phyloP scores from a whole-genome alignment of 2,888 invertebrate genomes.

The Biston stratarius region DNA sequence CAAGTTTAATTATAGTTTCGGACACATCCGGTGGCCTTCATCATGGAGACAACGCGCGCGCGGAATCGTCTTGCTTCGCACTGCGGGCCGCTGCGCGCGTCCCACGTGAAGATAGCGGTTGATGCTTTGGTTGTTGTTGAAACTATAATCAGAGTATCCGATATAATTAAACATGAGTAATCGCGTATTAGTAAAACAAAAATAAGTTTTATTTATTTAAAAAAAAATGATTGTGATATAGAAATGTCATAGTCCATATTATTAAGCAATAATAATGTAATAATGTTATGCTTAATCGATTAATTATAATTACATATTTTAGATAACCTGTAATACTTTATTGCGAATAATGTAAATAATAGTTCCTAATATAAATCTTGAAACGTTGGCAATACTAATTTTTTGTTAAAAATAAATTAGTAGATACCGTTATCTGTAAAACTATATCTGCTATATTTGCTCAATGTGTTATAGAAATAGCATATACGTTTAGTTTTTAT shows the following conservation, averaged over 20 bases:
- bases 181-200: too few species aligned
- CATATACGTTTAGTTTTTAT: neutral
- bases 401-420: too few species aligned
- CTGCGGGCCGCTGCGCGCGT: too few species aligned
- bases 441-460: neutral
- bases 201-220: neutral
- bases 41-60: too few species aligned
- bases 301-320: neutral
- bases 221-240: slow-evolving; percentile 24
- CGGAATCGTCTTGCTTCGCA: too few species aligned
- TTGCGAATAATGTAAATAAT: neutral
- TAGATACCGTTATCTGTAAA: too few species aligned
- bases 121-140: too few species aligned
- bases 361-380: neutral
- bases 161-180: too few species aligned
- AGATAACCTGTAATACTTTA: neutral
- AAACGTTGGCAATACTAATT: neutral
- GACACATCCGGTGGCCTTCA: too few species aligned
- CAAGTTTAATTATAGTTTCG: too few species aligned
- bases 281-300: slow-evolving; percentile 20
- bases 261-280: slow-evolving; percentile 22
- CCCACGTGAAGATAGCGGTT: too few species aligned
- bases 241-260: slow-evolving; percentile 21
- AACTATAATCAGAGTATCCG: too few species aligned
- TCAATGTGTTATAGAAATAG: neutral